Base-by-base conservation (phyloP, 2,888 invertebrate genomes). In the Elgonia sp. region DNA sequence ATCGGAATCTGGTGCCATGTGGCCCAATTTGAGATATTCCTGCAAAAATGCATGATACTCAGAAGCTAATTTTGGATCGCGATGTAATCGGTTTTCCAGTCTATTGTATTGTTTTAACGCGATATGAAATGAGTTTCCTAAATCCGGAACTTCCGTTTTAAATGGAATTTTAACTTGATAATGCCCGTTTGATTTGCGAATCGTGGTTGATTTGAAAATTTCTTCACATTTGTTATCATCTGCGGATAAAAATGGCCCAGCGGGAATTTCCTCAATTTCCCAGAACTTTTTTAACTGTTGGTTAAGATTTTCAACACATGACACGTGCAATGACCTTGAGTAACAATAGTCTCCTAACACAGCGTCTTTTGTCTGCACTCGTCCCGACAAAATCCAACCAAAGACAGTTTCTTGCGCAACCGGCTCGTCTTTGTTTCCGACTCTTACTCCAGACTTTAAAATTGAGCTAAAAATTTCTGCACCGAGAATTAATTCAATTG, bases 351-450 rank as follows among this genome's bases (percentile, higher is more conserved):
- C 16, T 50, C 50, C 14, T 4, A 16, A 50, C 9, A 5, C 50
- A 50, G 16, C 14, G 16, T 16, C 10, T 14, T 50, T 50, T 50
- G 10, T 5, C 14, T 14, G 5, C 18, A 57, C 20, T 57, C 57
- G 57, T 6, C 63, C 63, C 7, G 63, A 63, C 39, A 63, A 63
- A 5, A 63, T 37, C 63, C 63, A 63, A 16, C 63, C 63, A n/a
- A 63, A 37, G 2, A 7, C 4, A 1, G 37, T 63, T 63, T 63
- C 63, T n/a, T n/a, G n/a, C n/a, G n/a, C n/a, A n/a, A n/a, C n/a
- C n/a, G n/a, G n/a, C n/a, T n/a, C n/a, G n/a, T n/a, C n/a, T n/a
- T n/a, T n/a, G n/a, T n/a, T n/a, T n/a, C n/a, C n/a, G n/a, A n/a
- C n/a, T n/a, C n/a, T n/a, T n/a, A n/a, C n/a, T n/a, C n/a, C n/a